Base-by-base conservation (phyloP, 1,140 invertebrate genomes). In the Aphis craccivora region DNA sequence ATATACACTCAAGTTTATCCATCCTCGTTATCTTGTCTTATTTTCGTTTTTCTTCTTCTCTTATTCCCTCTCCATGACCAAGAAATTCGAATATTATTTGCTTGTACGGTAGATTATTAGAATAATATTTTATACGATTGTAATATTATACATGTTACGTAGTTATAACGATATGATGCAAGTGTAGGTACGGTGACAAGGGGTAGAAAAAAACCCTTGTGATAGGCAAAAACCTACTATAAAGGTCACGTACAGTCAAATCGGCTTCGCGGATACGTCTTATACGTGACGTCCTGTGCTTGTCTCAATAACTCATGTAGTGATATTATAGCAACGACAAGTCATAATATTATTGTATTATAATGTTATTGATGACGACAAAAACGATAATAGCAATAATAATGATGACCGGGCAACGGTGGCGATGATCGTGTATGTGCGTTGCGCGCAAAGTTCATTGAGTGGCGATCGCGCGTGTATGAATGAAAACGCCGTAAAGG, bases 401-500 rank as follows among this genome's bases (percentile, higher is more conserved):
- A 37, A 37, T 37, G 35, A 37, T 23, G 81, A 23, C 37, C 81
- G 1, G 83, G 40, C 23, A 37, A 23, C 1, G 37, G 37, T 20
- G 37, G 37, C 23, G 40, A 8, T 30, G 30, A 22, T 7, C 8
- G 23, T 25, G 83, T 43, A 83, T 23, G 11, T 18, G 30, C 25
- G 45, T 4, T 11, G 4, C 30, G 48, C 18, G 18, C 45, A n/a
- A 9, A 87, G 90, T 91, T 91, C 90, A 91, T 91, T 91, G 60
- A 91, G 55, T 40, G 43, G 43, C n/a, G 23, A 83, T 51, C 90
- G 67, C 45, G 67, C 90, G 67, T 83, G n/a, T 51, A 91, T 91
- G 90, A 91, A 91, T 91, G 90, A 67, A 91, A 83, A 43, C 23
- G 6, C 37, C 14, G 14, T 40, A 9, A 30, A 43, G 60, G 40